Base-by-base conservation (phyloP, 2,113 vertebrate genomes). In the Vireo altiloquus region DNA sequence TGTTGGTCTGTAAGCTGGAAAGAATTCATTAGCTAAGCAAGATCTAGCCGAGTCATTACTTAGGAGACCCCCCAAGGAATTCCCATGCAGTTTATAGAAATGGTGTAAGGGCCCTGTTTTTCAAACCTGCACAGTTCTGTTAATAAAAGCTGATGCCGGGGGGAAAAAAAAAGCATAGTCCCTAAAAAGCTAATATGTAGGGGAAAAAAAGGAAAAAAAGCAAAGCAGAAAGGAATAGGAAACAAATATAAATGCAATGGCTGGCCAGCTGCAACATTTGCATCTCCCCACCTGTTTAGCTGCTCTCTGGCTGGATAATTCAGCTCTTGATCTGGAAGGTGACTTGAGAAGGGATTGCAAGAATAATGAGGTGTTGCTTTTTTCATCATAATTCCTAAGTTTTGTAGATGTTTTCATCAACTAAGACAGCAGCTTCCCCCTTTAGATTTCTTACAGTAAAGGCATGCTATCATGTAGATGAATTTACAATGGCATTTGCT, bases 21-120 rank as follows among this genome's bases (percentile, higher is more conserved):
- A 95, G 44, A 89, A 85, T 89, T 89, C 78, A 82, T 92, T 87
- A 95, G 65, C 76, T 92, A 82, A 96, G 57, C 91, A 84, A 65
- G 22, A 82, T 76, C 74, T 54, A 82, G 66, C 44, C 8, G 3
- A 91, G 52, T 64, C 77, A 87, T 84, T 91, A 82, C 37, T 95
- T 92, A 91, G 42, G n/a, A 87, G 28, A 79, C 20, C 12, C 59
- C 20, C 15, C 4, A 6, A 82, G 89, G 77, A 89, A 79, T 91
- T 94, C 49, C 33, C 16, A 25, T 39, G 53, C 46, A 60, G 53
- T 89, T 89, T 81, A 78, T 80, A 92, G 60, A 87, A 92, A 60
- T 5, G 15, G 15, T 40, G 28, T 66, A 20, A 89, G 40, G 27
- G 12, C 13, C 7, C 16, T 47, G 42, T 56, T 94, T 90, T 90